phyloP scores from a whole-genome alignment of 1,140 invertebrate genomes.

The Bilobella aurantiaca region DNA sequence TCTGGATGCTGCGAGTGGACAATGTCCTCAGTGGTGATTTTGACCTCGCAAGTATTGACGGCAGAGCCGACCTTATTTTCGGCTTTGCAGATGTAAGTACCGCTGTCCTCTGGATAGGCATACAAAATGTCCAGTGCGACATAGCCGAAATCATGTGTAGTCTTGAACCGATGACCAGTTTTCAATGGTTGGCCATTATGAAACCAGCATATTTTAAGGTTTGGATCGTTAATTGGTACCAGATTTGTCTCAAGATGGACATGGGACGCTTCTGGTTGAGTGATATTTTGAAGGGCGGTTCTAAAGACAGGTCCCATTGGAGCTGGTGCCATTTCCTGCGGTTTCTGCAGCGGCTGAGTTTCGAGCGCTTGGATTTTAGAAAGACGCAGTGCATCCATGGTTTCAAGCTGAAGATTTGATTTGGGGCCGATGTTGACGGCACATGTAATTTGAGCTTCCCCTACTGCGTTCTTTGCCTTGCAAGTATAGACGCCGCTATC shows the following conservation, averaged over 20 bases:
- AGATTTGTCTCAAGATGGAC: conserved; percentile 91
- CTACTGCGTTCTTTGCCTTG: conserved; percentile 41
- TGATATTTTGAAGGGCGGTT: conserved; percentile 67
- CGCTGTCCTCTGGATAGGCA: conserved; percentile 83
- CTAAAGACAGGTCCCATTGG: conserved; percentile 76
- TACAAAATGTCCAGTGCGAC: conserved; percentile 89
- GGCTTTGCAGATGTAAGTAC: conserved; percentile 88
- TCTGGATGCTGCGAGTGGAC: conserved; percentile 71
- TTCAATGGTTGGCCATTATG: conserved; percentile 65
- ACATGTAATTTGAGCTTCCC: conserved; percentile 67
- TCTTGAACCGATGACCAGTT: conserved; percentile 75
- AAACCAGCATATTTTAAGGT: conserved; percentile 92
- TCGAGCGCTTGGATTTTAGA: conserved; percentile 82
- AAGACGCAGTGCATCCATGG: conserved; percentile 68
- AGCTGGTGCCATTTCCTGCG: conserved; percentile 62
- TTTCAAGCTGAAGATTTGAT: conserved; percentile 70
- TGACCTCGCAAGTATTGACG: conserved; percentile 79
- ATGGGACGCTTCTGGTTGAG: conserved; percentile 79
- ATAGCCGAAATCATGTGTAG: conserved; percentile 87
- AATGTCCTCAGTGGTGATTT: conserved; percentile 39
- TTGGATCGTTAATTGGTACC: conserved; percentile 88
- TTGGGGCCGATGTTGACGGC: conserved; percentile 68
- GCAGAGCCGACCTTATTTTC: conserved; percentile 84
- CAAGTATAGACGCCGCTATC: conserved; percentile 45
- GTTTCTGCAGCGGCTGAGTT: conserved; percentile 60